These are phyloP conservation scores for Scartelaos histophorus DNA, from an alignment of 2,113 vertebrate species.

Conservation along the genomic window DNA sequence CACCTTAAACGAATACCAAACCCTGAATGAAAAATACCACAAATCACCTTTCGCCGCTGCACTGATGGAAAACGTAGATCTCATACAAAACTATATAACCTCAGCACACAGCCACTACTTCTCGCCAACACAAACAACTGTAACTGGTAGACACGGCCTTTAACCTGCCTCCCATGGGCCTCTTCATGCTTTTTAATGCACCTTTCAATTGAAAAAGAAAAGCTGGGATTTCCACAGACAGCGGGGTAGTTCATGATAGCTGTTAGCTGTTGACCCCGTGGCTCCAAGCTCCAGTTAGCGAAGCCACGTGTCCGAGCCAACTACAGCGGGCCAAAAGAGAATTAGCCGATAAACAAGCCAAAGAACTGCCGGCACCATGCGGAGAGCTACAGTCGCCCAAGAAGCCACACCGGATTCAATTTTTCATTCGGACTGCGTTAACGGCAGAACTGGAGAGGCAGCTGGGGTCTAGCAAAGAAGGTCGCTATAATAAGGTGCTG, in stretches of 20 bases:
- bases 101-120: slow-evolving; percentile 18
- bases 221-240: slow-evolving; percentile 41
- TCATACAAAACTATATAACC: slow-evolving; percentile 6
- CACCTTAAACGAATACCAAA: neutral
- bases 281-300: slow-evolving; percentile 39
- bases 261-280: slow-evolving; percentile 57
- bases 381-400: slow-evolving; percentile 31
- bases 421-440: slow-evolving; percentile 9
- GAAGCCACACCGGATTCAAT: slow-evolving; percentile 14
- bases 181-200: slow-evolving; percentile 48
- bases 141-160: slow-evolving; percentile 43
- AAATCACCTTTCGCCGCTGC: neutral
- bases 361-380: slow-evolving; percentile 25
- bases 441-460: slow-evolving; percentile 24
- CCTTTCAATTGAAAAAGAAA: slow-evolving; percentile 53
- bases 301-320: slow-evolving; percentile 37
- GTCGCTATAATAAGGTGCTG: slow-evolving; percentile 37
- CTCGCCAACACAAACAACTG: slow-evolving; percentile 54
- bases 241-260: slow-evolving; percentile 45
- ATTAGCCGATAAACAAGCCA: slow-evolving; percentile 46
- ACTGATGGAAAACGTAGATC: slow-evolving; percentile 6
- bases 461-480: slow-evolving; percentile 27
- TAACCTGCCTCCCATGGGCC: slow-evolving; percentile 47
- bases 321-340: slow-evolving; percentile 42
- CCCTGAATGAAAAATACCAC: neutral